Percentiles rank a stretch among this genome's conserved stretches.
phyloP scores from a whole-genome alignment of 2,797 vertebrate genomes.

The Lacerta viridis region DNA sequence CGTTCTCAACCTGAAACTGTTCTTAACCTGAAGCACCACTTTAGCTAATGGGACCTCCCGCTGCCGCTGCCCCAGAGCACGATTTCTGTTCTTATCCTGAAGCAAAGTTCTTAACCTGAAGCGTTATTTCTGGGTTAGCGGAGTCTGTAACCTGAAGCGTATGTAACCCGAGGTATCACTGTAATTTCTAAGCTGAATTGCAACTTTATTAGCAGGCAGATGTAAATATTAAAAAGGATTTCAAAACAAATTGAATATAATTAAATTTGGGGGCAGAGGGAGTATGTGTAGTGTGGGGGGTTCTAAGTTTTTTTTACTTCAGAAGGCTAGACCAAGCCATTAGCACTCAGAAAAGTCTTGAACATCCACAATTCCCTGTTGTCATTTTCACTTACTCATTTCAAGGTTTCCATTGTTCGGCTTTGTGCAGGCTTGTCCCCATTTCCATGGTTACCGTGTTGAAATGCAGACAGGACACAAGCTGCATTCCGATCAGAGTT shows the following conservation, averaged over 20 bases:
- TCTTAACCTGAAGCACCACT: too few species aligned
- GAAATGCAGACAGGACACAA: slow-evolving; percentile 74
- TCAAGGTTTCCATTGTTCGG: slow-evolving; percentile 79
- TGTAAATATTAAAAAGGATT: slow-evolving; percentile 12
- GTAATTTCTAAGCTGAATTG: not conserved
- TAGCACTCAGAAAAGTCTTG: slow-evolving; percentile 42
- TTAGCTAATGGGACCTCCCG: too few species aligned
- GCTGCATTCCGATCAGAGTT: slow-evolving; percentile 64
- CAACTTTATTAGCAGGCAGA: not conserved
- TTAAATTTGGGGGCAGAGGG: not conserved
- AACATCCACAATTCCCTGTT: slow-evolving; percentile 57
- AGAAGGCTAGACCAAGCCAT: slow-evolving; percentile 45
- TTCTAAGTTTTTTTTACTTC: slow-evolving; percentile 7
- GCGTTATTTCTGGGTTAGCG: too few species aligned
- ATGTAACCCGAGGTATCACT: too few species aligned
- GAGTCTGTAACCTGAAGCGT: too few species aligned
- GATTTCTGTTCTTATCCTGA: too few species aligned
- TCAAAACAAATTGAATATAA: slow-evolving; percentile 39
- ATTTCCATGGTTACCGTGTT: slow-evolving; percentile 80
- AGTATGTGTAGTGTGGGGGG: too few species aligned
- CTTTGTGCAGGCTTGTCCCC: slow-evolving; percentile 71
- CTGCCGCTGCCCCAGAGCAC: too few species aligned
- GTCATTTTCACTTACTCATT: slow-evolving; percentile 69
- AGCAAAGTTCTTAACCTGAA: too few species aligned
- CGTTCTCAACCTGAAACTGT: too few species aligned